Evolutionary conservation across 2,797 vertebrate species (phyloP).

Genomic region (Sitta carolinensis): DNA sequence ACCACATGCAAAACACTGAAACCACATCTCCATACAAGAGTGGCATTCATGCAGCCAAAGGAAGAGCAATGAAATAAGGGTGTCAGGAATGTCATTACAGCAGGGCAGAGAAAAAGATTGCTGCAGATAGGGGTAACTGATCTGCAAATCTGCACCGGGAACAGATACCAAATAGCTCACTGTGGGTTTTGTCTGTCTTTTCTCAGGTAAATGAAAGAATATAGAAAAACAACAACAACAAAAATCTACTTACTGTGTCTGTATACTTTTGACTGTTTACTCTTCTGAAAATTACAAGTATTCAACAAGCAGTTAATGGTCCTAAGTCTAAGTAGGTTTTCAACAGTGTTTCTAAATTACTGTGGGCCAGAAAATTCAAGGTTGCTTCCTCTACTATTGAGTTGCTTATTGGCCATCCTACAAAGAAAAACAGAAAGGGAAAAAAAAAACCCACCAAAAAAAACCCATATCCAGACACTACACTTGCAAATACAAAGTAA

Average conservation of each 20-base stretch:
- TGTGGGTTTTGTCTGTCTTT: not conserved
- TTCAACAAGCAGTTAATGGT: not conserved
- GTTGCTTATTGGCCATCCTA: not conserved
- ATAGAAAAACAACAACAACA: not conserved
- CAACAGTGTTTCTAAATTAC: not conserved
- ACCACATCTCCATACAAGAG: not conserved
- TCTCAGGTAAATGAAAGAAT: not conserved
- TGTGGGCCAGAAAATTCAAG: not conserved
- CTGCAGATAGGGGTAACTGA: not conserved
- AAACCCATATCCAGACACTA: rapidly evolving
- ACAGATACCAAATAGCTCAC: not conserved
- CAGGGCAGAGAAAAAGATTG: not conserved
- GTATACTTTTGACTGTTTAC: not conserved
- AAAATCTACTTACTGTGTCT: not conserved
- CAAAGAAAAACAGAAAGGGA: not conserved
- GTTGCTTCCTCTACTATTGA: not conserved
- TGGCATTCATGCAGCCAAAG: not conserved
- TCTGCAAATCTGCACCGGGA: not conserved
- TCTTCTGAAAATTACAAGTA: not conserved
- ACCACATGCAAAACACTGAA: not conserved
- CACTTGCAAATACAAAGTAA: not conserved
- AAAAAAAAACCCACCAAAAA: too few relatives aligned
- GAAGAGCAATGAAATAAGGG: not conserved
- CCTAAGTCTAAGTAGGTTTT: not conserved
- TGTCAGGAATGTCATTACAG: not conserved